These are phyloP conservation scores for Tenthredo mesomela DNA, from an alignment of 2,888 invertebrate species.

Conservation along the genomic window DNA sequence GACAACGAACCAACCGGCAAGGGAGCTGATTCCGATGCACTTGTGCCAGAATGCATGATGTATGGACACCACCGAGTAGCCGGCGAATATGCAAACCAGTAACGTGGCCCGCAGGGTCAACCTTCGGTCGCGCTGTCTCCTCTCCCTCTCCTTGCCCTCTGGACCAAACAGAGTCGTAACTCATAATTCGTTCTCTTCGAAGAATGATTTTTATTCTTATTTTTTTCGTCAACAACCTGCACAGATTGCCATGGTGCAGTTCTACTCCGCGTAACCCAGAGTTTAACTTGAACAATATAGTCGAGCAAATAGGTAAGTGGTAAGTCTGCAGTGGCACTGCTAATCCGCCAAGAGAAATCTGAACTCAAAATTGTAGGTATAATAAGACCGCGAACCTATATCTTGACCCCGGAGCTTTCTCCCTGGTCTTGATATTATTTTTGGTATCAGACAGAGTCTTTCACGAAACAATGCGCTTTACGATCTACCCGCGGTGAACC, in stretches of 20 bases:
- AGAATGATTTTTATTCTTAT: slow-evolving; percentile 4
- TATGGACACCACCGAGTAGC: slow-evolving; percentile 74
- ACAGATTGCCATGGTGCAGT: slow-evolving; percentile 34
- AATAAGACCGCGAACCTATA: neutral
- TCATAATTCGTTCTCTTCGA: slow-evolving; percentile 63
- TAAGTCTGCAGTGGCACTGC: slow-evolving; percentile 6
- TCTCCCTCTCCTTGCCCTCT: slow-evolving; percentile 57
- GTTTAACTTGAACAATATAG: slow-evolving; percentile 15
- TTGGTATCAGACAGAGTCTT: slow-evolving; percentile 20
- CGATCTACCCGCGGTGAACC: slow-evolving; percentile 29
- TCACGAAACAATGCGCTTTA: slow-evolving; percentile 28
- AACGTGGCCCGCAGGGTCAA: slow-evolving; percentile 69
- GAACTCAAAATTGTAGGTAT: slow-evolving; percentile 7
- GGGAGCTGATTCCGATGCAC: slow-evolving; percentile 64
- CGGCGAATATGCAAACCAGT: slow-evolving; percentile 74
- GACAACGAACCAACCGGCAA: slow-evolving; percentile 59
- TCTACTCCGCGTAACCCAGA: slow-evolving; percentile 39
- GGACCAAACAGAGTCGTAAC: slow-evolving; percentile 67
- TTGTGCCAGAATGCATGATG: slow-evolving; percentile 70
- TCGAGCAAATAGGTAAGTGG: slow-evolving; percentile 21
- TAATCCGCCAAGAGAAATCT: slow-evolving; percentile 31
- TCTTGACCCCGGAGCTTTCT: slow-evolving; percentile 16
- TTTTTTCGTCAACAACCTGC: slow-evolving; percentile 28
- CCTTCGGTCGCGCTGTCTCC: slow-evolving; percentile 63
- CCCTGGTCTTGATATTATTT: slow-evolving; percentile 27